Base-by-base conservation (phyloP, 1,140 invertebrate genomes). In the Leptopilina clavipes region DNA sequence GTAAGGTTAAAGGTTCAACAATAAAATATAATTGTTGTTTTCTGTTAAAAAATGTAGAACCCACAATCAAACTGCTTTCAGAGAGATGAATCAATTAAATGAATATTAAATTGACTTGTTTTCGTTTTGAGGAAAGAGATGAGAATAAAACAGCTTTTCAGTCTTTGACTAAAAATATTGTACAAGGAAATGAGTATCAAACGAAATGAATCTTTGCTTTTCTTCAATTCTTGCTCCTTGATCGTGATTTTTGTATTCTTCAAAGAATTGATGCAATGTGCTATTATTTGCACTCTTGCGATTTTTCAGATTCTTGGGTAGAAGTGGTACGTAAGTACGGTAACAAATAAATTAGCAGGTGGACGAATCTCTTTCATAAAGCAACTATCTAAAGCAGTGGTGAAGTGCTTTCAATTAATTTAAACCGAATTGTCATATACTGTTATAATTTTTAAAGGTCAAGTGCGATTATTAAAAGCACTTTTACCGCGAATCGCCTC, bases 261-360 rank as follows among this genome's bases (percentile, higher is more conserved):
- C 48, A 54, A 74, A 59, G 12, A 65, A 65, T 37, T 31, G 19
- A 70, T 71, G 85, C 84, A 86, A 85, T 84, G 84, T 85, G 84
- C 82, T 86, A 74, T 85, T 86, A 83, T 84, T 73, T 80, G 75
- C 52, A 82, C 25, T 76, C 79, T 72, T 56, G 73, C 48, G 48
- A 78, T 44, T 85, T 85, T 85, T 83, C 84, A 85, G 84, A 78
- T 56, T 56, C 82, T 72, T 54, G 76, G 71, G 37, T 48, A 18
- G 52, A 25, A 76, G 75, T 73, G 54, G 59, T 73, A 71, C 40
- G 83, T 84, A 81, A 84, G 81, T 83, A 83, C 76, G 40, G 71
- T 72, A 72, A 25, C 17, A 14, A 31, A 65, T 65, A 31, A 52
- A 65, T 65, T 5, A 31, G 25, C 25, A 65, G 59, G 22, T 65